Evolutionary conservation across 2,888 invertebrate species (phyloP).

Genomic region (Drosophila histrio): DNA sequence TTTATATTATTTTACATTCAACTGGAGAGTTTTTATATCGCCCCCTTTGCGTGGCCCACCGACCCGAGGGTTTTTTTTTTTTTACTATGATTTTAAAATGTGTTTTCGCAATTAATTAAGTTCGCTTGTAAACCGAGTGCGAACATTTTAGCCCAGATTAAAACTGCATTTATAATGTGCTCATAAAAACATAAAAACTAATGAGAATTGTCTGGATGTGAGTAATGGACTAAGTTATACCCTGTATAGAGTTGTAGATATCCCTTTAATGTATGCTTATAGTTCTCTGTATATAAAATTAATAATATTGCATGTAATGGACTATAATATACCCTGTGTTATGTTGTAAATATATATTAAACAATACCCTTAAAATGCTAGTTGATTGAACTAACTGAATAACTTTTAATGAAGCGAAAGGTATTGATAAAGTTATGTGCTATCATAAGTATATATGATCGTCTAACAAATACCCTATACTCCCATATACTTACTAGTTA

Average conservation of each 20-base stretch:
- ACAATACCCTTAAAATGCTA: no score
- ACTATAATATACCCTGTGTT: not conserved
- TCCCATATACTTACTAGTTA: not conserved
- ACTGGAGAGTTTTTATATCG: not conserved
- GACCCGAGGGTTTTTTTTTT: not conserved
- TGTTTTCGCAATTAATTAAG: constrained; percentile 47
- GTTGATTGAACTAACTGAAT: no score
- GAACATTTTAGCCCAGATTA: constrained; percentile 53
- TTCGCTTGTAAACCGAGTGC: constrained; percentile 26
- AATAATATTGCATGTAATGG: no score
- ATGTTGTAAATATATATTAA: not conserved
- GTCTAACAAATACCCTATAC: not conserved
- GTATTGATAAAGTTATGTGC: not conserved
- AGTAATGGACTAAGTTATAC: not conserved
- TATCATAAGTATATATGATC: no score
- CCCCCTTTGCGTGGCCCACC: no score
- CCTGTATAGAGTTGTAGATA: not conserved
- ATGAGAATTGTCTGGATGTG: not conserved
- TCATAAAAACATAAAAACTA: constrained; percentile 13
- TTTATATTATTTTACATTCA: constrained; percentile 26
- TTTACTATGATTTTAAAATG: constrained; percentile 34
- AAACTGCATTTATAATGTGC: constrained; percentile 49
- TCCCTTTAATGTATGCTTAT: not conserved
- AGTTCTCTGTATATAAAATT: not conserved
- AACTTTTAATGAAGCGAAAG: not conserved